These are phyloP conservation scores for Steromphala cineraria DNA, from an alignment of 2,888 invertebrate genomes.

Conservation along the genomic window DNA sequence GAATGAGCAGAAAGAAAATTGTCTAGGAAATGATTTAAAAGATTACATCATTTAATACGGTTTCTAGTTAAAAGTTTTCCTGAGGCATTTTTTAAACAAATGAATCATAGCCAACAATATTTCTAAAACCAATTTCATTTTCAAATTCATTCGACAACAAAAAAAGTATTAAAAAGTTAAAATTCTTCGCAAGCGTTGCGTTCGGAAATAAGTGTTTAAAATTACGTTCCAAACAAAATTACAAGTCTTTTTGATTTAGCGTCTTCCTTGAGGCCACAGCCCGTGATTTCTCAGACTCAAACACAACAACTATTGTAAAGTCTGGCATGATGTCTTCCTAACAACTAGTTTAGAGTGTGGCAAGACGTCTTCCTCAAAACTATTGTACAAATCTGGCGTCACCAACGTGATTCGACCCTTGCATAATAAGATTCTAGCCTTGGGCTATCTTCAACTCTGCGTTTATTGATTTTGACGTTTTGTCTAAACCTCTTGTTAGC, in stretches of 20 bases:
- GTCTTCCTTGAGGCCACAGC: background rate
- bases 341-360: background rate
- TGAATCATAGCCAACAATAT: too few relatives aligned
- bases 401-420: background rate
- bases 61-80: too few relatives aligned
- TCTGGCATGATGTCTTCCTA: background rate
- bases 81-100: too few relatives aligned
- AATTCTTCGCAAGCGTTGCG: too few relatives aligned
- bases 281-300: background rate
- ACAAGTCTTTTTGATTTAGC: background rate
- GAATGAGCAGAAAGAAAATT: too few relatives aligned
- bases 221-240: slow-evolving; percentile 7
- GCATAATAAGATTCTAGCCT: background rate
- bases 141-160: too few relatives aligned
- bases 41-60: too few relatives aligned
- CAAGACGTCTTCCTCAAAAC: background rate
- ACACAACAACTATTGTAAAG: background rate
- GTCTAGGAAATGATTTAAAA: too few relatives aligned
- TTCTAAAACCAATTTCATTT: too few relatives aligned
- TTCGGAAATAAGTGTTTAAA: background rate
- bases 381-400: background rate
- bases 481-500: slow-evolving; percentile 3
- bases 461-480: slow-evolving; percentile 9
- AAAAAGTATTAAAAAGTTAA: too few relatives aligned
- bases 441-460: background rate